Conservation (phyloP, 2,888 invertebrate species). For the Masnerella sp. region DNA sequence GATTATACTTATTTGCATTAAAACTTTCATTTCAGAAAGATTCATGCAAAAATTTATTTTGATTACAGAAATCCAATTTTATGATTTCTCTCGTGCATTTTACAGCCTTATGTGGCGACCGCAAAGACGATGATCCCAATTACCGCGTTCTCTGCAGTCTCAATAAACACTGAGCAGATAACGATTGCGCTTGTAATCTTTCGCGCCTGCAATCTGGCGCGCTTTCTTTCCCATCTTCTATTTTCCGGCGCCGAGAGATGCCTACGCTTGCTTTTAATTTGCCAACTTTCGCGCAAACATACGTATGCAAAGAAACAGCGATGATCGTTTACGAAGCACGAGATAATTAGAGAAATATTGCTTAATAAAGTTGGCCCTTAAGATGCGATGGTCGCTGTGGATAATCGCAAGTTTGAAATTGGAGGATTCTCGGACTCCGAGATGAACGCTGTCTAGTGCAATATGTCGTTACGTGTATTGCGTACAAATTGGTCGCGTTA, state of each 20-base stretch:
- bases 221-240: slow-evolving; percentile 44
- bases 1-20: no score
- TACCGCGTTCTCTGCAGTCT: slow-evolving; percentile 57
- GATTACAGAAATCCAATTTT: no score
- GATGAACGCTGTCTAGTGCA: slow-evolving; percentile 46
- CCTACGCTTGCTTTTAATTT: slow-evolving; percentile 64
- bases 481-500: slow-evolving; percentile 37
- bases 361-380: slow-evolving; percentile 71
- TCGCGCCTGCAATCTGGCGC: slow-evolving; percentile 52
- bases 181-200: slow-evolving; percentile 63
- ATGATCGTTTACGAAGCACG: slow-evolving; percentile 58
- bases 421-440: slow-evolving; percentile 48
- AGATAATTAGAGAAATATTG: slow-evolving; percentile 77
- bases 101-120: slow-evolving; percentile 6
- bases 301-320: slow-evolving; percentile 45
- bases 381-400: slow-evolving; percentile 43
- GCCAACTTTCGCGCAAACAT: slow-evolving; percentile 57
- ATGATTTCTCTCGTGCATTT: no score
- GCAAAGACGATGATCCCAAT: slow-evolving; percentile 54
- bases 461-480: slow-evolving; percentile 54
- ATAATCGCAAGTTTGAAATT: slow-evolving; percentile 73
- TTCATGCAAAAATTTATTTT: no score
- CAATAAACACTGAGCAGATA: slow-evolving; percentile 66
- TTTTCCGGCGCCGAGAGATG: slow-evolving; percentile 36
- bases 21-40: no score